phyloP scores from a whole-genome alignment of 2,113 vertebrate species.

The Lates calcarifer region DNA sequence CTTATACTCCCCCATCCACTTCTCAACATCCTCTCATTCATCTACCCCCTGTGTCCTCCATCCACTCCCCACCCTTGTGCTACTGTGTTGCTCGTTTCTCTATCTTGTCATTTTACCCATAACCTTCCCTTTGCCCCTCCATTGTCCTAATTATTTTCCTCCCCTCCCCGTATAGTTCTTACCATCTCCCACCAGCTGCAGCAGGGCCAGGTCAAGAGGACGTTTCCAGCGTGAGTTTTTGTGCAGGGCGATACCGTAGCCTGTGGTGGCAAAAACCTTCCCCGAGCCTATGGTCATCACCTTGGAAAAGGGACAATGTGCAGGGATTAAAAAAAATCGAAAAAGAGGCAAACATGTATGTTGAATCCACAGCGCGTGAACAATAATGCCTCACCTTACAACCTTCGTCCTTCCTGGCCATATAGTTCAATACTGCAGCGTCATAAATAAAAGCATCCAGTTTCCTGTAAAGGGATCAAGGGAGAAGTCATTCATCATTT shows the following conservation, averaged over 20 bases:
- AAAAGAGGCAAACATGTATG: background rate
- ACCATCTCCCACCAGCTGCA: slow-evolving; percentile 97
- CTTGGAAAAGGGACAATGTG: slow-evolving; percentile 61
- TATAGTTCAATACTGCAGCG: slow-evolving; percentile 95
- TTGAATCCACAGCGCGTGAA: background rate
- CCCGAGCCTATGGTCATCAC: slow-evolving; percentile 95
- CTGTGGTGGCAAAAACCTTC: slow-evolving; percentile 95
- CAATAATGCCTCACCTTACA: slow-evolving; percentile 88
- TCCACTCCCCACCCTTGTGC: background rate
- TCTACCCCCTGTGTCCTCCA: slow-evolving; percentile 56
- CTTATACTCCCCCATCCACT: slow-evolving; percentile 28
- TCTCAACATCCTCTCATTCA: slow-evolving; percentile 63
- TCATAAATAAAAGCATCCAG: slow-evolving; percentile 96
- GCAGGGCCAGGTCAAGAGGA: slow-evolving; percentile 91
- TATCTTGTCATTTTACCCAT: slow-evolving; percentile 39
- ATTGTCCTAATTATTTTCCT: slow-evolving; percentile 58
- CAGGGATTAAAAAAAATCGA: slow-evolving; percentile 24
- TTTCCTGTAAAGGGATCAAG: slow-evolving; percentile 85
- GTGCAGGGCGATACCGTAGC: slow-evolving; percentile 94
- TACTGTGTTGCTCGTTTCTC: slow-evolving; percentile 13
- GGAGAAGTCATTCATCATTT: slow-evolving; percentile 75
- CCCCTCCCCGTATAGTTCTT: slow-evolving; percentile 65
- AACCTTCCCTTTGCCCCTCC: slow-evolving; percentile 54
- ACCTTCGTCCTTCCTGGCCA: slow-evolving; percentile 95
- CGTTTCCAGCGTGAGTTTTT: slow-evolving; percentile 96